A percentile compares a stretch with the other conserved stretches of the same genome.
Evolutionary conservation across 2,888 invertebrate species (phyloP).

Genomic region (Eupeodes luniger): DNA sequence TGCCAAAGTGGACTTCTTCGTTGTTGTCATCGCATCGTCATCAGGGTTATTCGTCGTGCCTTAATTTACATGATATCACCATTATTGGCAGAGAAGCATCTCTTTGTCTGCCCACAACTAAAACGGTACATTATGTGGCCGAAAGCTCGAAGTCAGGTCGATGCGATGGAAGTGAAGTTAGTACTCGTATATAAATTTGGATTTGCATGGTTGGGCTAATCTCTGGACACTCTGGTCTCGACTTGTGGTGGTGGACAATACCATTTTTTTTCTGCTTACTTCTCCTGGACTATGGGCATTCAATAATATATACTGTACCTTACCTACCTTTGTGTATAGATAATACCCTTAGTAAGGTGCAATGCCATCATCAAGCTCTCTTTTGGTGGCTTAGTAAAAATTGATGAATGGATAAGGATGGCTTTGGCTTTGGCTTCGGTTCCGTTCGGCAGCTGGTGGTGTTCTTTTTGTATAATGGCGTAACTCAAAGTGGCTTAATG

Average conservation of each 20-base stretch:
- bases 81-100: constrained; percentile 66
- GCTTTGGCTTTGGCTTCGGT: background rate
- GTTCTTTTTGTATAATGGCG: background rate
- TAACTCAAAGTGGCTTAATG: constrained; percentile 50
- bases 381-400: constrained; percentile 26
- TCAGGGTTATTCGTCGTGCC: constrained; percentile 71
- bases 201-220: constrained; percentile 40
- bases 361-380: constrained; percentile 25
- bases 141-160: background rate
- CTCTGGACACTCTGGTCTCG: constrained; percentile 48
- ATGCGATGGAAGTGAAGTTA: background rate
- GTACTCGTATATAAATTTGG: too few species aligned
- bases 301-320: constrained; percentile 3
- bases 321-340: background rate
- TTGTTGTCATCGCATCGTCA: constrained; percentile 16
- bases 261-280: constrained; percentile 8
- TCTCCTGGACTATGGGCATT: background rate
- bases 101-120: constrained; percentile 60
- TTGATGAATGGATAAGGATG: constrained; percentile 64
- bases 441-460: constrained; percentile 22
- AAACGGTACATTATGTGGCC: constrained; percentile 63
- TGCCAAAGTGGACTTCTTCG: constrained; percentile 44
- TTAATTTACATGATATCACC: constrained; percentile 75
- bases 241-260: constrained; percentile 58
- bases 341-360: constrained; percentile 54